These are phyloP conservation scores for Avahi laniger DNA, from an alignment of 2,797 vertebrate species.

Conservation along the genomic window DNA sequence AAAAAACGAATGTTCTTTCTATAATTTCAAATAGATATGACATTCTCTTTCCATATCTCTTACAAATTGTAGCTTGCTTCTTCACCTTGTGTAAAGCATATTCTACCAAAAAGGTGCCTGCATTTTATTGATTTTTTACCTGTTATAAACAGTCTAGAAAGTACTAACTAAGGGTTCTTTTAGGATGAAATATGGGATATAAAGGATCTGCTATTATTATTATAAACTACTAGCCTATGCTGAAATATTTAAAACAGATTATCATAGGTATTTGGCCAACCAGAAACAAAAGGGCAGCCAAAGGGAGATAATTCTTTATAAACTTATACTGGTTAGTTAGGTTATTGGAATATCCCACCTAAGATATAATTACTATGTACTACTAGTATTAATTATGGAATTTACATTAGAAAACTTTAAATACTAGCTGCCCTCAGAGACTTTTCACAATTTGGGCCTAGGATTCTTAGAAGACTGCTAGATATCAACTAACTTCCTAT, in stretches of 20 bases:
- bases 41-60: slow-evolving; percentile 47
- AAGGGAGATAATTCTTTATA: slow-evolving; percentile 11
- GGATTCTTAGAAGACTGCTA: background rate
- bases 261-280: background rate
- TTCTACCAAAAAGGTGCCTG: slow-evolving; percentile 52
- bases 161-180: slow-evolving; percentile 60
- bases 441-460: background rate
- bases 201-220: slow-evolving; percentile 46
- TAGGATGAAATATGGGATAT: slow-evolving; percentile 48
- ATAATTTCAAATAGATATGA: slow-evolving; percentile 60
- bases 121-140: slow-evolving; percentile 62
- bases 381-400: background rate
- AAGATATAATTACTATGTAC: background rate
- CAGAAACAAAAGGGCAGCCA: slow-evolving; percentile 33
- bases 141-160: slow-evolving; percentile 64
- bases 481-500: background rate
- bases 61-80: slow-evolving; percentile 52
- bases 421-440: background rate
- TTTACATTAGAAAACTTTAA: slow-evolving; percentile 30
- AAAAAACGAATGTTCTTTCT: slow-evolving; percentile 52
- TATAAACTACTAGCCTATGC: slow-evolving; percentile 26
- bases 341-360: background rate
- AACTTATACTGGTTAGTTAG: slow-evolving; percentile 3
- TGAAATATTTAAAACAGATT: slow-evolving; percentile 50
- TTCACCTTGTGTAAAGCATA: slow-evolving; percentile 51